Evolutionary conservation across 2,888 invertebrate species (phyloP).

Genomic region (Idaea biselata): DNA sequence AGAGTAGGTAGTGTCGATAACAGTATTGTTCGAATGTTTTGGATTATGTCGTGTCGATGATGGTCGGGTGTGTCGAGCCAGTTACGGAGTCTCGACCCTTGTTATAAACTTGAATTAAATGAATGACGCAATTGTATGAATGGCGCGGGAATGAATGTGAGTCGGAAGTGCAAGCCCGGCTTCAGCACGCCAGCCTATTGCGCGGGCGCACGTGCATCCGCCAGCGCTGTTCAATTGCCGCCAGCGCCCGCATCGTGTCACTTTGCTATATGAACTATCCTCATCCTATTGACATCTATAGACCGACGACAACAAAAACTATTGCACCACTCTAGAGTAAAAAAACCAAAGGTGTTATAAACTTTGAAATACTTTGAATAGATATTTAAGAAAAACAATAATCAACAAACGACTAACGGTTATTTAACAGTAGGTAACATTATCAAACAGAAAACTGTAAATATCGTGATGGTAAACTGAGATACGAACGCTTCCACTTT

Average conservation of each 20-base stretch:
- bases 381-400: too few species aligned
- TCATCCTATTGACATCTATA: constrained; percentile 8
- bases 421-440: background rate
- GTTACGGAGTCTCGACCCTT: constrained; percentile 49
- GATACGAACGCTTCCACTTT: constrained; percentile 19
- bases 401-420: background rate
- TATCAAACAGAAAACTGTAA: background rate
- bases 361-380: too few species aligned
- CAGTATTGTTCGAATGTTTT: constrained; percentile 41
- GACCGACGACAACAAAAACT: background rate
- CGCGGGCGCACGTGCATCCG: constrained; percentile 60
- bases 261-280: constrained; percentile 4
- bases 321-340: background rate
- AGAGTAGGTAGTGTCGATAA: constrained; percentile 47
- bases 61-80: constrained; percentile 49
- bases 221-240: constrained; percentile 27
- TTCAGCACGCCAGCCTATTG: constrained; percentile 67
- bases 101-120: constrained; percentile 78
- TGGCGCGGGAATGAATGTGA: constrained; percentile 75
- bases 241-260: constrained; percentile 4
- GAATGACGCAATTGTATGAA: constrained; percentile 77
- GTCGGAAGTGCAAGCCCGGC: constrained; percentile 71
- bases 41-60: constrained; percentile 39
- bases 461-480: constrained; percentile 12
- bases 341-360: background rate